These are phyloP conservation scores for Seriola rivoliana DNA, from an alignment of 2,113 vertebrate species.

Conservation along the genomic window DNA sequence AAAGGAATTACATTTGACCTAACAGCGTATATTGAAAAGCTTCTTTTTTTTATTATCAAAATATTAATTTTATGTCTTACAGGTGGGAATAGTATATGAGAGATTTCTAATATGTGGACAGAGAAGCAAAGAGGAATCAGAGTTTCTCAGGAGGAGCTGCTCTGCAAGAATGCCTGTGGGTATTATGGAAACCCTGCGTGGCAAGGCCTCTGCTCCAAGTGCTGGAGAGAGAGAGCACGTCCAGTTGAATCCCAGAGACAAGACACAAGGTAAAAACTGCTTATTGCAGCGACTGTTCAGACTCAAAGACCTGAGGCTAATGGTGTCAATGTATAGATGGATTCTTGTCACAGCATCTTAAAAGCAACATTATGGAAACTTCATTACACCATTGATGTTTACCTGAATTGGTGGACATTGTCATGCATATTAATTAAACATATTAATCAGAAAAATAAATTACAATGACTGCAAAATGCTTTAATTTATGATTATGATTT, in stretches of 20 bases:
- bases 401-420: neutral
- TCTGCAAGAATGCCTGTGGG: constrained; percentile 85
- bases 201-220: constrained; percentile 88
- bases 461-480: too few species aligned
- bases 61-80: neutral
- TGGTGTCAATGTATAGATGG: neutral
- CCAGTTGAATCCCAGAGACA: constrained; percentile 57
- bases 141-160: constrained; percentile 82
- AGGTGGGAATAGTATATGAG: constrained; percentile 35
- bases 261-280: constrained; percentile 68
- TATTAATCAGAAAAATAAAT: too few species aligned
- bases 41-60: neutral
- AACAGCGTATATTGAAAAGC: neutral
- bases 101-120: constrained; percentile 71
- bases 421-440: too few species aligned
- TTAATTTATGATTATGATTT: too few species aligned
- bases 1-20: neutral
- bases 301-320: neutral
- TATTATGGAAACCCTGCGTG: constrained; percentile 87
- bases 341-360: neutral
- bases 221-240: constrained; percentile 83
- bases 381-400: neutral
- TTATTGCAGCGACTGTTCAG: neutral
- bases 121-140: constrained; percentile 82
- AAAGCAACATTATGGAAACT: neutral